Conservation (phyloP, 2,888 invertebrate genomes). For the Andrena trimmerana region DNA sequence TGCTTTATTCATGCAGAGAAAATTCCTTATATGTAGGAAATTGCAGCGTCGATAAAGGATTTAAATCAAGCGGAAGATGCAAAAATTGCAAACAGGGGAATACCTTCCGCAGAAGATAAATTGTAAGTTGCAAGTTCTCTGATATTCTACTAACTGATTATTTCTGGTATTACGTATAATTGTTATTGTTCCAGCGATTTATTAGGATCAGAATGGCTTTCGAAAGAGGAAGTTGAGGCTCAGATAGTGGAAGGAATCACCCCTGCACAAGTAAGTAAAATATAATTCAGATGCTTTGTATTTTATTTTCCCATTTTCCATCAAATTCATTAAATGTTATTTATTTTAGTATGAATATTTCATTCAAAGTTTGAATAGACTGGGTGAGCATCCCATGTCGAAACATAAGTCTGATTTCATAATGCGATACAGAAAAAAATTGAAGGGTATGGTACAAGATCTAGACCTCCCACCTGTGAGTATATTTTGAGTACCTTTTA, state of each 20-base stretch:
- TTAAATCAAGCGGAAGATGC: conserved; percentile 90
- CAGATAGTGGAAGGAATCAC: conserved; percentile 89
- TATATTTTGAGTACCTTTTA: conserved; percentile 19
- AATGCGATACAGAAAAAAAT: conserved; percentile 88
- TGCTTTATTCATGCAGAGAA: conserved; percentile 30
- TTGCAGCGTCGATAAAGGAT: conserved; percentile 89
- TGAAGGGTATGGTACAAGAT: conserved; percentile 87
- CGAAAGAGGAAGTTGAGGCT: conserved; percentile 89
- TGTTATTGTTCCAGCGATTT: conserved; percentile 85
- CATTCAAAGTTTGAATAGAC: conserved; percentile 89
- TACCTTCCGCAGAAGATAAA: conserved; percentile 87
- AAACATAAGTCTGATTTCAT: conserved; percentile 91
- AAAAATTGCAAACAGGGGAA: conserved; percentile 88
- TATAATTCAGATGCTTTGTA: conserved; percentile 35
- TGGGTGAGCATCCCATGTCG: conserved; percentile 90
- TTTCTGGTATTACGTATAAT: conserved; percentile 12
- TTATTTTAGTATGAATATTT: conserved; percentile 89
- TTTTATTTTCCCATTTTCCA: background rate
- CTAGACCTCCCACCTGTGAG: conserved; percentile 88
- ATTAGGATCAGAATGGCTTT: conserved; percentile 88
- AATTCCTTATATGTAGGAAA: conserved; percentile 86
- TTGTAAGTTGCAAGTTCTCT: conserved; percentile 85
- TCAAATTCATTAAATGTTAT: conserved; percentile 7
- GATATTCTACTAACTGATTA: background rate
- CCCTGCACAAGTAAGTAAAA: conserved; percentile 86